Base-by-base conservation (phyloP, 1,140 invertebrate genomes). In the Bombus superbus region DNA sequence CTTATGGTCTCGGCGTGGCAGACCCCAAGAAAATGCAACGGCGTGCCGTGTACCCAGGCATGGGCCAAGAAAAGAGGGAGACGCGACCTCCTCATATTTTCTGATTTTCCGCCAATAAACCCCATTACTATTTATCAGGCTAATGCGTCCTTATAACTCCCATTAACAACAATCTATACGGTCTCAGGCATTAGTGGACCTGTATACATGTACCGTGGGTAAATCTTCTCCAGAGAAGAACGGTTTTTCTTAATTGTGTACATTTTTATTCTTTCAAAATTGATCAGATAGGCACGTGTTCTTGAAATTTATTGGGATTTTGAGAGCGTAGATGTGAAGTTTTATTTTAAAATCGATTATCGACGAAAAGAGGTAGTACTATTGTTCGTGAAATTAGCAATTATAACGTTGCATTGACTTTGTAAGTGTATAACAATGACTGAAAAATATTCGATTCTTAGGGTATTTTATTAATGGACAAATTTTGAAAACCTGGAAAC, bases 81-180 rank as follows among this genome's bases (percentile, higher is more conserved):
- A 91, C 86, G 69, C 69, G 76, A 82, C 62, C 84, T 90, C 90
- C 92, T 95, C 94, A 94, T 95, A 95, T 95, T 94, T 95, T 90
- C 94, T 95, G 94, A 95, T 95, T 95, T 94, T 95, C 92, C 94
- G 92, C 94, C 94, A 94, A 95, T 95, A 95, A 95, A 94, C 93
- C 89, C 94, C 93, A 95, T 95, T 95, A 95, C 95, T 95, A 95
- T 95, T 95, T 95, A 95, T 95, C 95, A 95, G 93, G 84, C 93
- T 95, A 95, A 95, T 95, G 94, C 92, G 89, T 94, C 91, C 94
- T 95, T 94, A 95, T 93, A 93, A 94, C 93, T 92, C 86, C 92
- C 94, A 94, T 94, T 95, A 95, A 95, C 94, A 94, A 95, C 92
- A 93, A 95, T 95, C 94, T 93, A 93, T 94, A 93, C 90, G 87